These are phyloP conservation scores for Probosciger aterrimus DNA, from an alignment of 2,113 vertebrate species.

Conservation along the genomic window DNA sequence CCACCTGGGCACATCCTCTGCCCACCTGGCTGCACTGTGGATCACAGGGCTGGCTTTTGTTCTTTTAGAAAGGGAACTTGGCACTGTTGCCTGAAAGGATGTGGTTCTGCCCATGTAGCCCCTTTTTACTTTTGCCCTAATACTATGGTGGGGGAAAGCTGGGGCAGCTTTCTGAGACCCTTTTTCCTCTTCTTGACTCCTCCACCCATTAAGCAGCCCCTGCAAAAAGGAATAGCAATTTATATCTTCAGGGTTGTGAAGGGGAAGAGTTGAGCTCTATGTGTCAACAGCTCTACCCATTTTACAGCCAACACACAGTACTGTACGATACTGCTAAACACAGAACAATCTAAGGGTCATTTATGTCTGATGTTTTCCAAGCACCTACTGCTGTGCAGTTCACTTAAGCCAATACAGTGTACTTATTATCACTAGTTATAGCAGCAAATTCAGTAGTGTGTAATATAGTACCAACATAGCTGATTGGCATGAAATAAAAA, in stretches of 20 bases:
- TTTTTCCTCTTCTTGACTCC: neutral
- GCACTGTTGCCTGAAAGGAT: neutral
- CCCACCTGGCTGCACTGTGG: neutral
- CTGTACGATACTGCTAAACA: neutral
- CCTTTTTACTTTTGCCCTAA: neutral
- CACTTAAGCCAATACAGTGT: neutral
- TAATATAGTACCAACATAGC: neutral
- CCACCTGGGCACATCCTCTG: accelerated
- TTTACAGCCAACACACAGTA: accelerated
- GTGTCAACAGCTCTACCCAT: neutral
- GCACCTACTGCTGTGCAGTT: neutral
- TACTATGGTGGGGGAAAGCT: accelerated
- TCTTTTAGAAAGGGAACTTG: neutral
- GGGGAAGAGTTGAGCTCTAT: neutral
- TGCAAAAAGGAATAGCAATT: neutral
- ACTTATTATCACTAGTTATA: neutral
- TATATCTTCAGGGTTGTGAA: neutral
- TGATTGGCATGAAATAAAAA: neutral
- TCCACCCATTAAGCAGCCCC: neutral
- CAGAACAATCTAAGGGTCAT: neutral
- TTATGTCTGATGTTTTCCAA: neutral
- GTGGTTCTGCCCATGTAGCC: accelerated
- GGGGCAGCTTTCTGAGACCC: neutral
- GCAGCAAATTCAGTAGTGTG: neutral
- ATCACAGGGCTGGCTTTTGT: neutral